Evolutionary conservation across 2,888 invertebrate genomes (phyloP).

Genomic region (Latheticus oryzae): DNA sequence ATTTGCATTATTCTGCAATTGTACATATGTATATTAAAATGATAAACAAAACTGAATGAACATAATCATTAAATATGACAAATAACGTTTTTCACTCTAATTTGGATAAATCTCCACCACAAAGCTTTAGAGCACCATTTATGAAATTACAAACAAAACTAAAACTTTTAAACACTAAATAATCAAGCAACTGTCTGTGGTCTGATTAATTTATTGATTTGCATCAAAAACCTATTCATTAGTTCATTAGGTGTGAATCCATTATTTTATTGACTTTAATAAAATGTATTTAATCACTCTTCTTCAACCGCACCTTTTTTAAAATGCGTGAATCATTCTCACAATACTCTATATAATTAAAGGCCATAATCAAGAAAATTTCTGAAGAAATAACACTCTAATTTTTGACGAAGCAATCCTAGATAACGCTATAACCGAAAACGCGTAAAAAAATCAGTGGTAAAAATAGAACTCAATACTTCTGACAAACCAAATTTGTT

Average conservation of each 20-base stretch:
- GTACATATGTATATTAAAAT: slow-evolving; percentile 42
- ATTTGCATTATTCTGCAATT: slow-evolving; percentile 33
- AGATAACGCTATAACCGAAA: too few relatives aligned
- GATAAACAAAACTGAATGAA: slow-evolving; percentile 43
- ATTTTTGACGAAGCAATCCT: too few relatives aligned
- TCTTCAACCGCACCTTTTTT: slow-evolving; percentile 39
- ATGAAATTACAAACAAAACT: too few relatives aligned
- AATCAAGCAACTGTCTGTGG: not conserved
- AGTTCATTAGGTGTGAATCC: slow-evolving; percentile 11
- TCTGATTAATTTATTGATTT: slow-evolving; percentile 9
- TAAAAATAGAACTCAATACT: too few relatives aligned
- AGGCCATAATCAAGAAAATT: too few relatives aligned
- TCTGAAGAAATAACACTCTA: too few relatives aligned
- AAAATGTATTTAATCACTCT: slow-evolving; percentile 40
- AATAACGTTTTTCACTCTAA: slow-evolving; percentile 41
- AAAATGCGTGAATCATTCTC: slow-evolving; percentile 32
- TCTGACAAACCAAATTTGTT: too few relatives aligned
- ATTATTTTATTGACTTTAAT: slow-evolving; percentile 33
- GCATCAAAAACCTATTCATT: slow-evolving; percentile 9
- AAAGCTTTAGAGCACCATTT: too few relatives aligned
- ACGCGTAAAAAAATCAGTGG: too few relatives aligned
- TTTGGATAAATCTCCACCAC: slow-evolving; percentile 39
- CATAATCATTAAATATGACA: slow-evolving; percentile 45
- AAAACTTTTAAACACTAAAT: too few relatives aligned
- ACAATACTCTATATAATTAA: slow-evolving; percentile 43